Conservation (phyloP, 2,888 invertebrate genomes). For the Chrysomela aeneicollis region DNA sequence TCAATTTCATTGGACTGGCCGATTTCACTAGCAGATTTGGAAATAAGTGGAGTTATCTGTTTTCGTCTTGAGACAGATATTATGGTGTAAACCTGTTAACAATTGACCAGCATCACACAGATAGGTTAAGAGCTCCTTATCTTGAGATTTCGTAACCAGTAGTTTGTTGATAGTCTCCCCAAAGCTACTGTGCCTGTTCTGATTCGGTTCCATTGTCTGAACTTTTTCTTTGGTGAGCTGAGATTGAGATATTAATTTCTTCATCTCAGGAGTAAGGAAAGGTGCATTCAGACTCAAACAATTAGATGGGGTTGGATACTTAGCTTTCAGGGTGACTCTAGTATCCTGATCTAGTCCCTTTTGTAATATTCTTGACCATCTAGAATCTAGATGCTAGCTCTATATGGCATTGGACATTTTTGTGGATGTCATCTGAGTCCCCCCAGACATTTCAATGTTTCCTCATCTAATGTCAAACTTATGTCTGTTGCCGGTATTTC, state of each 20-base stretch:
- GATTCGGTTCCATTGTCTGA: conserved; percentile 3
- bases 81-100: background rate
- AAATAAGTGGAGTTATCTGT: background rate
- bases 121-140: too few species aligned
- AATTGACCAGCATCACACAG: too few species aligned
- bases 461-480: background rate
- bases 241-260: conserved; percentile 5
- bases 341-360: conserved; percentile 7
- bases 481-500: too few species aligned
- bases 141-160: too few species aligned
- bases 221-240: conserved; percentile 16
- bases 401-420: background rate
- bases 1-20: background rate
- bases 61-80: conserved; percentile 1
- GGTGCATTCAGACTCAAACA: background rate
- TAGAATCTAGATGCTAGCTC: conserved; percentile 9
- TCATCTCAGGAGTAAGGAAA: conserved; percentile 10
- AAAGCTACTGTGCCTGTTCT: conserved; percentile 9
- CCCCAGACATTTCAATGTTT: conserved; percentile 12
- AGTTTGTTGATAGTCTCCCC: conserved; percentile 13
- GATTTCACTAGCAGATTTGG: conserved; percentile 4
- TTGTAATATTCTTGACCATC: conserved; percentile 15
- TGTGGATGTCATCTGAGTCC: conserved; percentile 1
- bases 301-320: conserved; percentile 12
- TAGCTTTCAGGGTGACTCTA: background rate